Base-by-base conservation (phyloP, 92 coral and sea anemone species). In the Epizoanthus scotinus region DNA sequence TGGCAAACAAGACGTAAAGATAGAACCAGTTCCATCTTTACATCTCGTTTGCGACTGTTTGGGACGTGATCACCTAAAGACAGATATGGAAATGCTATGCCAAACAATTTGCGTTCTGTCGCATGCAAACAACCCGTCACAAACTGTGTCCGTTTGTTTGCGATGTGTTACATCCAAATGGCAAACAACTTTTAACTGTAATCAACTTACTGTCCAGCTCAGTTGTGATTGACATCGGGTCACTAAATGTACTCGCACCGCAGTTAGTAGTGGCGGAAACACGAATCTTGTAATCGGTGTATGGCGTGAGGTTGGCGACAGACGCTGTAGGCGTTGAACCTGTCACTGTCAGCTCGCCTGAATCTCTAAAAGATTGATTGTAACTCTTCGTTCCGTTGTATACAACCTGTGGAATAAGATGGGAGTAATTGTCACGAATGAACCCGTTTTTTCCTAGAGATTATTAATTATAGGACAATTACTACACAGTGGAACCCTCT, bases 221-320 rank as follows among this genome's bases (percentile, higher is more conserved):
- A 5, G 81, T 75, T 40, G 66, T 59, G 14, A 75, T 8, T 19
- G 49, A 20, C 13, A 75, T 67, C 18, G 19, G 57, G 27, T 75
- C 55, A n/a, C 81, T 75, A 5, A 49, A 25, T n/a, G 57, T 3
- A 1, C 81, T 57, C 63, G 50, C 0, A 27, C 68, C 81, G 54
- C 81, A 75, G 8, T 59, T 56, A n/a, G 81, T 38, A 21, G 38
- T 58, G 25, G 81, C 81, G 26, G 28, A 58, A 28, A 75, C 81
- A 18, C 28, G 50, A 31, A 49, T 31, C 56, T 40, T 54, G 24
- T 75, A 75, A 13, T 59, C 31, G 0, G 81, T 75, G 56, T n/a
- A 24, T 6, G 81, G 81, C 25, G 68, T 57, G 17, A 75, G 68
- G 10, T 22, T 21, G 2, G 67, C 20, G 6, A 75, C 20, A 10